Percentiles rank a stretch among this genome's conserved stretches.
Conservation (phyloP, 2,113 vertebrate genomes). For the Larimichthys polyactis region DNA sequence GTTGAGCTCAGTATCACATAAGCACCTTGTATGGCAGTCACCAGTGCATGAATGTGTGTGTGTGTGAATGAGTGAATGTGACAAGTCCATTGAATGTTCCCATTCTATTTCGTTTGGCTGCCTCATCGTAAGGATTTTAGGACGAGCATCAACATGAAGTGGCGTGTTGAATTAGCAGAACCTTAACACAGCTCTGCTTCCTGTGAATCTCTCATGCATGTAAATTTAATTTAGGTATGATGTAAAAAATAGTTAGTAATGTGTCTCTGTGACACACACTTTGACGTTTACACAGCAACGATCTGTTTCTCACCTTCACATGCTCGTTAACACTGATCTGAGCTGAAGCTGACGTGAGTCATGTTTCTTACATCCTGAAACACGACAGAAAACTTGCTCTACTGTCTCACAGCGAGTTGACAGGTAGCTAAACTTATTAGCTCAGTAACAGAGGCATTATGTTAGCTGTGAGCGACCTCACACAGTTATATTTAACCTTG, state of each 20-base stretch:
- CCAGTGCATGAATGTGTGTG: no score
- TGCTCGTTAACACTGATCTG: no score
- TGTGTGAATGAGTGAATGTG: no score
- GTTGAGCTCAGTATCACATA: no score
- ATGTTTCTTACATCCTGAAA: conserved; percentile 13
- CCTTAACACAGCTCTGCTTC: neutral
- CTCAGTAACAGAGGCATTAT: conserved; percentile 4
- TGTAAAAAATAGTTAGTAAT: no score
- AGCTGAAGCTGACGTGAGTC: neutral
- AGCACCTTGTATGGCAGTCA: no score
- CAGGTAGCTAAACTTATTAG: conserved; percentile 3
- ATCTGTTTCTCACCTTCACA: conserved; percentile 9
- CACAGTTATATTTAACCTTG: conserved; percentile 44
- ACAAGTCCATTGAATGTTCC: no score
- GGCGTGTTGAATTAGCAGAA: neutral
- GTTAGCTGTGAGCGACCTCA: conserved; percentile 28
- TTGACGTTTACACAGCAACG: neutral
- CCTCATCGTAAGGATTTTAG: neutral
- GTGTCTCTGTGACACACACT: conserved; percentile 20
- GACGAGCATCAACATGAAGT: neutral
- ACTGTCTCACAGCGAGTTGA: neutral
- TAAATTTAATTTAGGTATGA: neutral
- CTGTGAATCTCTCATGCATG: neutral
- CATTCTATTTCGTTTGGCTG: neutral
- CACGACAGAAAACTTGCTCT: neutral